phyloP scores from a whole-genome alignment of 2,113 vertebrate genomes.

The Athene noctua region DNA sequence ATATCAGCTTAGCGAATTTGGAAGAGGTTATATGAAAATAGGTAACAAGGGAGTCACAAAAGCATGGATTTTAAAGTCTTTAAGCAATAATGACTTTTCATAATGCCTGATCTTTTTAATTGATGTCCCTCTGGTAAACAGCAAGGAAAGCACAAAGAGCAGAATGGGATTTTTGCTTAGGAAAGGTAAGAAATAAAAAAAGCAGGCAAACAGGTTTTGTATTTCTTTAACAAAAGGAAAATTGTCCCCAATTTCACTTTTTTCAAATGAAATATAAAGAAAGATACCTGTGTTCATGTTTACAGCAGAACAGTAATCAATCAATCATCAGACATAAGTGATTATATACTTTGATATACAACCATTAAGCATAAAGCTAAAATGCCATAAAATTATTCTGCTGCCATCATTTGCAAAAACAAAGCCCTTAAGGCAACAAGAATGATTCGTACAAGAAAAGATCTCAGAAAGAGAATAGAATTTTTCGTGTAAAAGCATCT shows the following conservation, averaged over 20 bases:
- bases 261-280: constrained; percentile 49
- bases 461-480: neutral
- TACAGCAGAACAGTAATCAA: constrained; percentile 53
- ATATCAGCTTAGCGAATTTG: constrained; percentile 69
- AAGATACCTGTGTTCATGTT: constrained; percentile 6
- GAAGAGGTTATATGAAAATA: constrained; percentile 70
- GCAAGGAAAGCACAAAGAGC: neutral
- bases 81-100: constrained; percentile 74
- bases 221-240: constrained; percentile 56
- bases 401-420: constrained; percentile 22
- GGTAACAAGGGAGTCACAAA: constrained; percentile 73
- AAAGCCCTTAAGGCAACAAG: neutral
- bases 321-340: constrained; percentile 64
- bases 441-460: neutral
- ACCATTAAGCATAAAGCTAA: constrained; percentile 52
- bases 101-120: constrained; percentile 64
- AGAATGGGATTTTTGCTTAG: constrained; percentile 12
- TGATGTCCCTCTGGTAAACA: constrained; percentile 47
- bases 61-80: constrained; percentile 68
- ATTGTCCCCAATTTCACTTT: constrained; percentile 8
- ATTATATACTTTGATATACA: constrained; percentile 33
- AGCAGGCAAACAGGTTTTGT: neutral
- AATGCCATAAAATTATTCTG: constrained; percentile 36
- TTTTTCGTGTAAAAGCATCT: neutral
- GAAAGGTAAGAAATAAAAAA: constrained; percentile 51